Evolutionary conservation across 37 sponge, comb jelly and placozoan species (phyloP).

Genomic region (Axinella damicornis): DNA sequence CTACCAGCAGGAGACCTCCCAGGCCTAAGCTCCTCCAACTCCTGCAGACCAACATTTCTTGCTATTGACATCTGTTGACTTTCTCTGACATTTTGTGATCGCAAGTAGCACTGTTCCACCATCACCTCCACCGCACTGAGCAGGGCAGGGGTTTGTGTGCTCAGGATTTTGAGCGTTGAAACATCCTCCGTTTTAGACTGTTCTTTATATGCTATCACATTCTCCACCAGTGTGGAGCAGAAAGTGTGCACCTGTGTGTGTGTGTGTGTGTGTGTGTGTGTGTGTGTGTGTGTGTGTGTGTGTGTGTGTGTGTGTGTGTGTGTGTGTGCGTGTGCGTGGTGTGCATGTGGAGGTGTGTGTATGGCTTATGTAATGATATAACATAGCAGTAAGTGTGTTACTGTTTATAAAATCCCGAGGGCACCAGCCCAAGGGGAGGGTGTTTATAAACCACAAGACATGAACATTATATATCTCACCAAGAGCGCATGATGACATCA

Average conservation of each 20-base stretch:
- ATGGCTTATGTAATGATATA: no score
- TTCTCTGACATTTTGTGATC: constrained; percentile 45
- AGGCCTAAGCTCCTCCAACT: constrained; percentile 16
- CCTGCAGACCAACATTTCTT: constrained; percentile 41
- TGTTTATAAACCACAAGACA: no score
- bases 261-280: neutral
- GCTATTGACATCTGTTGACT: constrained; percentile 60
- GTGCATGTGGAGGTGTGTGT: no score
- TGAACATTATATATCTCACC: no score
- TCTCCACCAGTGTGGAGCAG: constrained; percentile 47
- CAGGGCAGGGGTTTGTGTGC: constrained; percentile 68
- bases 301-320: no score
- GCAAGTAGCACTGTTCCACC: constrained; percentile 70
- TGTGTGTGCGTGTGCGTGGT: no score
- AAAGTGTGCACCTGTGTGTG: constrained; percentile 64
- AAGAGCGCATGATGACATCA: no score
- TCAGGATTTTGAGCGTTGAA: constrained; percentile 37
- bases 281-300: neutral
- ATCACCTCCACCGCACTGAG: constrained; percentile 75
- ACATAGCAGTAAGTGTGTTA: no score
- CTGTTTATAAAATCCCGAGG: no score
- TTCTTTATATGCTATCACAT: constrained; percentile 24
- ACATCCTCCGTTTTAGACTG: constrained; percentile 45
- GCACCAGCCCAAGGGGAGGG: no score
- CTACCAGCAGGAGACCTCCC: neutral